These are phyloP conservation scores for Bombus pyrosoma DNA, from an alignment of 1,140 invertebrate genomes.

Conservation along the genomic window DNA sequence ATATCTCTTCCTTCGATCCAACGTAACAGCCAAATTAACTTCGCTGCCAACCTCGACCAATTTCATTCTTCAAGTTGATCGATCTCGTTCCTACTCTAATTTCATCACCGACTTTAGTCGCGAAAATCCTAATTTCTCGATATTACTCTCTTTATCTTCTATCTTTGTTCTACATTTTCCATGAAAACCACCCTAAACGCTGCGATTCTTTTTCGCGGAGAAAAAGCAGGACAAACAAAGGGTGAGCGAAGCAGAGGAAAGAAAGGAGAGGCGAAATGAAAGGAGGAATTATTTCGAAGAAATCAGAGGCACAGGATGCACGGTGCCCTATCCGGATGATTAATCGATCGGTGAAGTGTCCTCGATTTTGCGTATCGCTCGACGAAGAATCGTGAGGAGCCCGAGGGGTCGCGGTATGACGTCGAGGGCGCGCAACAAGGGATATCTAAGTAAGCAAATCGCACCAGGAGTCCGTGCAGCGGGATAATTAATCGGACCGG, in stretches of 20 bases:
- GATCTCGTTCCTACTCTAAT: not conserved
- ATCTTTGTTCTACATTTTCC: not conserved
- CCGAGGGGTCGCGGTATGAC: not conserved
- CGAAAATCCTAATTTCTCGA: not conserved
- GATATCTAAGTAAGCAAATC: constrained; percentile 34
- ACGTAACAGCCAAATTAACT: not conserved
- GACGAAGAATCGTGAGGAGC: not conserved
- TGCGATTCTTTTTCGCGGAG: not conserved
- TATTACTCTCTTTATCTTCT: too few relatives aligned
- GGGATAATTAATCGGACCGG: constrained; percentile 35
- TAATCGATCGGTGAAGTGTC: constrained; percentile 3
- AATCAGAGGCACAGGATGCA: too few relatives aligned
- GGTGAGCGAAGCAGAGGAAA: too few relatives aligned
- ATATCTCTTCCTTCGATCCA: not conserved
- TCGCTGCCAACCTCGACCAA: not conserved
- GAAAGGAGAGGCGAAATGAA: too few relatives aligned
- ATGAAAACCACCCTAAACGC: not conserved
- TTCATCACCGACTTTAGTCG: too few relatives aligned
- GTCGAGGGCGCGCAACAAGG: constrained; percentile 1
- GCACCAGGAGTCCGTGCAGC: constrained; percentile 22
- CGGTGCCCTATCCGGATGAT: not conserved
- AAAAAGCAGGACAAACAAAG: too few relatives aligned
- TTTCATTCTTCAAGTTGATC: not conserved
- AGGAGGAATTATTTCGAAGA: too few relatives aligned
- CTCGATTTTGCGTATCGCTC: constrained; percentile 12